Conservation (phyloP, 35 echinoderm and acorn worm genomes). For the Holothuria glaberrima region DNA sequence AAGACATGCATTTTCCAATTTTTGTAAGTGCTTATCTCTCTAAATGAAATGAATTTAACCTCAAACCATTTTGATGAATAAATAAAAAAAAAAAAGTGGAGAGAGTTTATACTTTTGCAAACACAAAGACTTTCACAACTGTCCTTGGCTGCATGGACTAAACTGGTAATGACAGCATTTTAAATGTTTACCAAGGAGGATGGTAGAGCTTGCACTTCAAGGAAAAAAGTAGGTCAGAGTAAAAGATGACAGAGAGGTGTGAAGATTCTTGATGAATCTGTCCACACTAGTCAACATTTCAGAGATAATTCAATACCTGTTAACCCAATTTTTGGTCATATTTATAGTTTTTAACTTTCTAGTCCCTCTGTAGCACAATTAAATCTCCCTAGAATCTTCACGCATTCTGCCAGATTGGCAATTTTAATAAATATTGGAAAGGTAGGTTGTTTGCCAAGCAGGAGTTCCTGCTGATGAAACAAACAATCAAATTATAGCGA, state of each 20-base stretch:
- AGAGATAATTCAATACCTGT: slow-evolving; percentile 59
- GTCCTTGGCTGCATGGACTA: too few species aligned
- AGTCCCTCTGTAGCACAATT: slow-evolving; percentile 51
- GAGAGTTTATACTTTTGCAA: too few species aligned
- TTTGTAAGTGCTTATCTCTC: too few species aligned
- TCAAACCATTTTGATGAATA: too few species aligned
- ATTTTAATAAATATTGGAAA: slow-evolving; percentile 60
- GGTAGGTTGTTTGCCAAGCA: slow-evolving; percentile 46
- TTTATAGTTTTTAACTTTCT: slow-evolving; percentile 38
- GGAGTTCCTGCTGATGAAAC: slow-evolving; percentile 53
- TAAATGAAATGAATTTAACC: too few species aligned
- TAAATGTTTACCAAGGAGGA: too few species aligned
- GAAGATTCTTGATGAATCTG: slow-evolving; percentile 50
- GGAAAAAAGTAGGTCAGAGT: neutral
- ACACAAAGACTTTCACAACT: too few species aligned
- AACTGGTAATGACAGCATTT: too few species aligned
- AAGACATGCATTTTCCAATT: too few species aligned
- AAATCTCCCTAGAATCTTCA: slow-evolving; percentile 45
- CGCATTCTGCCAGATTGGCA: slow-evolving; percentile 57
- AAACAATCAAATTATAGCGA: slow-evolving; percentile 64
- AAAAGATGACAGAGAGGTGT: slow-evolving; percentile 25
- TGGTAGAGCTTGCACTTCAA: too few species aligned
- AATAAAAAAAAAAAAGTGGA: too few species aligned
- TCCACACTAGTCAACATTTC: slow-evolving; percentile 44
- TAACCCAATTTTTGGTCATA: slow-evolving; percentile 51